Evolutionary conservation across 2,113 vertebrate genomes (phyloP).

Genomic region (Arenaria interpres): DNA sequence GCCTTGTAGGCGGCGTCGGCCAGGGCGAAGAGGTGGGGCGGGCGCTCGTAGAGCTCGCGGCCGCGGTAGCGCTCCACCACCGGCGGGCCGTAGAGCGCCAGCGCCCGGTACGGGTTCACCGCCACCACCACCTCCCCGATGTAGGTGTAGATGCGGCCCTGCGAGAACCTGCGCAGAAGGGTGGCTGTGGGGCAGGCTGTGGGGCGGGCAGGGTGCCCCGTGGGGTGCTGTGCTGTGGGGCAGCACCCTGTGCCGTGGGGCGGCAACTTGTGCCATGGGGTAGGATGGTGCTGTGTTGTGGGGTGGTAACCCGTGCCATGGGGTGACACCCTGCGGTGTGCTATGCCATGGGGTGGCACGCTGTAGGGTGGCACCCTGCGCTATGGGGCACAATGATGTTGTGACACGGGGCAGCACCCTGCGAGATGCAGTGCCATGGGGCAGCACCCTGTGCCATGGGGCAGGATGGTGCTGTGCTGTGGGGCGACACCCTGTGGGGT

Average conservation of each 20-base stretch:
- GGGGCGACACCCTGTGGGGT: neutral
- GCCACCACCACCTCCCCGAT: slow-evolving; percentile 96
- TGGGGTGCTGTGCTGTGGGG: neutral
- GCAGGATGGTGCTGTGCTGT: no score
- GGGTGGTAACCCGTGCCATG: neutral
- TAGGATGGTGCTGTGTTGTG: neutral
- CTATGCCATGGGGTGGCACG: neutral
- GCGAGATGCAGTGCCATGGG: no score
- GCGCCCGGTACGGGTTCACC: slow-evolving; percentile 85
- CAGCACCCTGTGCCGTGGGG: no score
- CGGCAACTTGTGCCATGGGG: no score
- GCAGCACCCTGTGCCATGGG: no score
- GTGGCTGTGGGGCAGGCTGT: neutral
- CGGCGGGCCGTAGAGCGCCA: slow-evolving; percentile 85
- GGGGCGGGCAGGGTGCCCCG: no score
- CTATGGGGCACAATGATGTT: neutral
- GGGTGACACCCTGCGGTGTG: neutral
- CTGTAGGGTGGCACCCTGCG: neutral
- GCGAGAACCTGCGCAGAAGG: slow-evolving; percentile 80
- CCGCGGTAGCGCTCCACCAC: slow-evolving; percentile 84
- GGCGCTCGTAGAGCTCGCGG: slow-evolving; percentile 89
- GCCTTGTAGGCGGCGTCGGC: slow-evolving; percentile 90
- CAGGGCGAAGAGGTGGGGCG: slow-evolving; percentile 88
- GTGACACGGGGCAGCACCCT: no score
- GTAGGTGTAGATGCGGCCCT: slow-evolving; percentile 89